Evolutionary conservation across 2,113 vertebrate species (phyloP), one percentile per base, ranked within the genome.

Genomic region (Microtus montanus): DNA sequence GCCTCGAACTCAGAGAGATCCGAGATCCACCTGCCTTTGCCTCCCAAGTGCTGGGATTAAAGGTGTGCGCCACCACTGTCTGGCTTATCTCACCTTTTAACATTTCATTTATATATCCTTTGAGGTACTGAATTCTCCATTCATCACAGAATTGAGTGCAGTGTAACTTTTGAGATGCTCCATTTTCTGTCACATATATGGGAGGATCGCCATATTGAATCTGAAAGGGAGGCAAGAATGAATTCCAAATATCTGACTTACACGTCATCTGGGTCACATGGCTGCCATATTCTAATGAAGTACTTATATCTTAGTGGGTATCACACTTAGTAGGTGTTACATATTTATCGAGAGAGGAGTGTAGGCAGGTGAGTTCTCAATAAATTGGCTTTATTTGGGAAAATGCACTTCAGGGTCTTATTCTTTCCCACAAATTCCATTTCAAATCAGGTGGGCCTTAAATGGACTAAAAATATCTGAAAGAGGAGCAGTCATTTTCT

Each of bases 101-200:
- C 98, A 99, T 99, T 98, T 99, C 99, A 33, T 99, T 99, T 97
- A 99, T 99, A 94, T 99, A 99, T 95, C 98, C 99, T 97, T 98
- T 99, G 79, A 98, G 98, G 95, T 99, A 99, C 49, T 98, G 98
- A 95, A 99, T 99, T 97, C 99, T 98, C 99, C 99, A 99, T 30
- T 99, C 98, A 3, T 99, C 99, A 97, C 99, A 99, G 89, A 99
- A 98, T 63, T 99, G 99, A 41, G 98, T 98, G 93, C 99, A 99
- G 68, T 96, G 94, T 91, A 96, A 95, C 96, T 98, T 99, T 96
- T 99, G 99, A 89, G 99, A 98, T 12, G 99, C 98, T 74, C 99
- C 99, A 1, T 99, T 99, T 98, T 99, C 99, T 30, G 99, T 99
- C 98, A 99, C 99, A 49, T 99, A 99, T 96, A 99, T 98, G 95